phyloP scores from a whole-genome alignment of 2,888 invertebrate genomes.

The Ophraella communa region DNA sequence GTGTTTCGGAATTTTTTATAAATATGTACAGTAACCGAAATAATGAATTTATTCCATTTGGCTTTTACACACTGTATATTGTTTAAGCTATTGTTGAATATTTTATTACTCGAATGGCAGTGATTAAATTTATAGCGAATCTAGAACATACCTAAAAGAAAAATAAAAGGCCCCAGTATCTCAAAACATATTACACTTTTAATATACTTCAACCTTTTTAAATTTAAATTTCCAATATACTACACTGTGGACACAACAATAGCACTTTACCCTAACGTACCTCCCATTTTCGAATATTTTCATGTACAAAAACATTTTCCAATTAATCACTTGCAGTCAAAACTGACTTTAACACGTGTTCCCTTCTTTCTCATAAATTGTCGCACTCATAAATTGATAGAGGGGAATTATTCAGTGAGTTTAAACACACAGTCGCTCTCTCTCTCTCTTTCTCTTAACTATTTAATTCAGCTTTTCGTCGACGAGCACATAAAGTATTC shows the following conservation, averaged over 20 bases:
- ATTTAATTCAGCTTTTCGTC: conserved; percentile 55
- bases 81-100: too few relatives aligned
- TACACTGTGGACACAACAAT: too few relatives aligned
- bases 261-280: background rate
- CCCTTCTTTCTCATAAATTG: conserved; percentile 48
- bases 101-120: too few relatives aligned
- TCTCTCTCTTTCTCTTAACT: conserved; percentile 56
- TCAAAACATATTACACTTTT: too few relatives aligned
- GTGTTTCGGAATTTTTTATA: too few relatives aligned
- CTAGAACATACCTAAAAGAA: background rate
- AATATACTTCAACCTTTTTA: background rate
- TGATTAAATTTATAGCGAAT: too few relatives aligned
- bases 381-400: conserved; percentile 51
- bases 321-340: conserved; percentile 38
- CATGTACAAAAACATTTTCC: background rate
- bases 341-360: conserved; percentile 48
- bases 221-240: background rate
- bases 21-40: too few relatives aligned
- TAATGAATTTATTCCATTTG: too few relatives aligned
- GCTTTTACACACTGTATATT: too few relatives aligned
- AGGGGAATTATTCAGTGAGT: conserved; percentile 48
- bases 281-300: background rate
- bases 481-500: conserved; percentile 42
- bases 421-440: conserved; percentile 53
- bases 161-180: background rate